Conservation (phyloP, 2,797 vertebrate genomes). For the Poeciliopsis presidionis region DNA sequence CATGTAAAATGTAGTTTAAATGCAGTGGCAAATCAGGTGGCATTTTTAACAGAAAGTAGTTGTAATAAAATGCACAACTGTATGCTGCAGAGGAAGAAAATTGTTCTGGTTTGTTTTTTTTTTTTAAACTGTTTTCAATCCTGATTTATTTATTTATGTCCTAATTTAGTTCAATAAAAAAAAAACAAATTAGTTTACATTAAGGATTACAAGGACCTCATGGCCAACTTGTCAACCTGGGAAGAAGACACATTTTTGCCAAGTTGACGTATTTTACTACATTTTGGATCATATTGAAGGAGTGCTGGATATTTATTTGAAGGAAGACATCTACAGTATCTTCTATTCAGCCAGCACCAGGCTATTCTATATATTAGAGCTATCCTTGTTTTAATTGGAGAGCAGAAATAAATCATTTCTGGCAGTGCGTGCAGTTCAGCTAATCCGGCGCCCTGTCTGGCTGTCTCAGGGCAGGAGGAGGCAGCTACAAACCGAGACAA, state of each 20-base stretch:
- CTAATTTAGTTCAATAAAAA: background rate
- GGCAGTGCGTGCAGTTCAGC: conserved; percentile 21
- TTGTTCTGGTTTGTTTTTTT: background rate
- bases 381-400: background rate
- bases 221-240: background rate
- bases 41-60: background rate
- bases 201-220: background rate
- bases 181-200: too few relatives aligned
- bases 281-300: background rate
- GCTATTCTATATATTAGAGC: background rate
- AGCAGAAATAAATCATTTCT: conserved; percentile 33
- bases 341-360: background rate
- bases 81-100: background rate
- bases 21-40: background rate
- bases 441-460: conserved; percentile 40
- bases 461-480: conserved; percentile 38
- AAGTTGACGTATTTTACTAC: background rate
- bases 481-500: conserved; percentile 30
- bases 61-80: background rate
- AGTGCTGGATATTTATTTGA: background rate
- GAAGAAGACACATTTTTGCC: background rate
- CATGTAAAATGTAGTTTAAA: background rate
- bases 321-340: background rate
- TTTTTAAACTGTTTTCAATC: background rate
- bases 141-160: background rate